Percentiles rank a stretch among this genome's conserved stretches.
Evolutionary conservation across 2,797 vertebrate genomes (phyloP).

Genomic region (Acanthopagrus latus): DNA sequence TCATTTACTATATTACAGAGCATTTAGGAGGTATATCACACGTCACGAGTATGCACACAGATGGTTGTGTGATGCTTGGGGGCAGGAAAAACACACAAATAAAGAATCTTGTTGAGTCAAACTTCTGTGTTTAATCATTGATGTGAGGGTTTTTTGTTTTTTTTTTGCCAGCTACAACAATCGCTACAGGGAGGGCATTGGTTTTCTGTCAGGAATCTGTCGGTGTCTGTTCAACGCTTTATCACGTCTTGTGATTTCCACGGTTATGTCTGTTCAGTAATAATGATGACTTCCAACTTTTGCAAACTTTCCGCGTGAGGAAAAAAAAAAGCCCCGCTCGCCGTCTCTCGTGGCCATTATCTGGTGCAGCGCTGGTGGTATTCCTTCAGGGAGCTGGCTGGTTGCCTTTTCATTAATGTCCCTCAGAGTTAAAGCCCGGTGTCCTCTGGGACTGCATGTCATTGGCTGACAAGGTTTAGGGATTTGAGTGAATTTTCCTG

Average conservation of each 20-base stretch:
- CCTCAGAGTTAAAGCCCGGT: constrained; percentile 72
- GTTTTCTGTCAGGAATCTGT: constrained; percentile 48
- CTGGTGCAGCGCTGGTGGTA: constrained; percentile 23
- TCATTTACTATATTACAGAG: constrained; percentile 90
- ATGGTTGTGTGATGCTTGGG: constrained; percentile 40
- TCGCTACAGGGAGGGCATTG: constrained; percentile 29
- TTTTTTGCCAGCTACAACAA: constrained; percentile 42
- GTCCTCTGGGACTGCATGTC: constrained; percentile 76
- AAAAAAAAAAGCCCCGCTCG: constrained; percentile 15
- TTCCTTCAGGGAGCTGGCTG: constrained; percentile 64
- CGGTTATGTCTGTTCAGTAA: constrained; percentile 7
- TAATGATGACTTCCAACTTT: constrained; percentile 25
- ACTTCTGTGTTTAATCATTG: constrained; percentile 72
- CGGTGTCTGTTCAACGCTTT: constrained; percentile 13
- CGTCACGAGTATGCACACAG: constrained; percentile 48
- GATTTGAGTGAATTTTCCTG: constrained; percentile 77
- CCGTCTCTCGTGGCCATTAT: constrained; percentile 50
- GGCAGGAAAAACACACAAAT: constrained; percentile 21
- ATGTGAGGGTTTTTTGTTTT: constrained; percentile 13
- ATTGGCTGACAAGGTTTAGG: constrained; percentile 81
- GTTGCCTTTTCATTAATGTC: constrained; percentile 78
- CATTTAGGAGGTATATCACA: constrained; percentile 35
- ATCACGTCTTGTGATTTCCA: not conserved
- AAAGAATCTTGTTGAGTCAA: constrained; percentile 80
- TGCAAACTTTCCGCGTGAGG: constrained; percentile 18